These are phyloP conservation scores for Crypturellus undulatus DNA, from an alignment of 2,113 vertebrate genomes.

Conservation along the genomic window DNA sequence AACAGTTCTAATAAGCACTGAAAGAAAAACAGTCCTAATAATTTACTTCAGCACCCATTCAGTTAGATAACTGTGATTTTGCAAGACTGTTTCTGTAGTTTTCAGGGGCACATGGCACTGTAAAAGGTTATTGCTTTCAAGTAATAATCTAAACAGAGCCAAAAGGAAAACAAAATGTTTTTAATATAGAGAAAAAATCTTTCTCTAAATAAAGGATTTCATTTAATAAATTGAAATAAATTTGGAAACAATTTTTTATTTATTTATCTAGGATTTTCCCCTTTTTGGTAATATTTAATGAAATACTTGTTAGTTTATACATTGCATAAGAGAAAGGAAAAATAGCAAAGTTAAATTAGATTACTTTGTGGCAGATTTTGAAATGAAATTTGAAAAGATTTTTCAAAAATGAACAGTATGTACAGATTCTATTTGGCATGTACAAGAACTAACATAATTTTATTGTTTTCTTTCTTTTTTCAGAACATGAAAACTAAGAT, in stretches of 20 bases:
- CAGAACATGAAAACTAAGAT: neutral
- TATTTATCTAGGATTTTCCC: neutral
- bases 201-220: neutral
- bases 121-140: neutral
- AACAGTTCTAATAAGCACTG: constrained; percentile 19
- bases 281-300: neutral
- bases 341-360: neutral
- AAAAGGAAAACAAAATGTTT: neutral
- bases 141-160: neutral
- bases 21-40: constrained; percentile 2
- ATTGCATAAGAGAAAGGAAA: neutral
- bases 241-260: neutral
- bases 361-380: neutral
- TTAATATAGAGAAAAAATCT: neutral
- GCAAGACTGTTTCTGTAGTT: neutral
- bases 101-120: neutral
- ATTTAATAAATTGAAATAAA: neutral
- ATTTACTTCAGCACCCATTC: constrained; percentile 44
- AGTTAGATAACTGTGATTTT: constrained; percentile 47
- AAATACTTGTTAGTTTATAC: neutral
- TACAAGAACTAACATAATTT: neutral
- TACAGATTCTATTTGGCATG: neutral
- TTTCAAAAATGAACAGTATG: neutral
- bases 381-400: neutral
- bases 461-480: neutral